Base-by-base conservation (phyloP, 2,797 vertebrate species). In the Sorex maritimensis region DNA sequence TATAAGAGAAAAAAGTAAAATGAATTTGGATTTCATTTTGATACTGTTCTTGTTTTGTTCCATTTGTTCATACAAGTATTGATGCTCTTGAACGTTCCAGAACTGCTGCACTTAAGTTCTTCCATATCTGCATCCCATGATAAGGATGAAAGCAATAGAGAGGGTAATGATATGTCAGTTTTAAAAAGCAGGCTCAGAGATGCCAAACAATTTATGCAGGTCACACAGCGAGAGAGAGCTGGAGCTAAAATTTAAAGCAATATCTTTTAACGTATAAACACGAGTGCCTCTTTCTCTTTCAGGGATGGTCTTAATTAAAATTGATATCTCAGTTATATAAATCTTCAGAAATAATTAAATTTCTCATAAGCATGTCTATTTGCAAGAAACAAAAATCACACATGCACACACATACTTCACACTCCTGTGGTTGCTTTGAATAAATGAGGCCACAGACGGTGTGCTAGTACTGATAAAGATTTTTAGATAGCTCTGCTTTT, bases 331-430 rank as follows among this genome's bases (percentile, higher is more conserved):
- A 88, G 21, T n/a, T 61, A 41, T 61, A 26, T 11, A 61, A n/a
- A 86, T 78, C 21, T 79, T 93, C 3, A 75, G 67, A 81, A 96
- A 92, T 87, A 71, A 46, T 78, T 89, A 61, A 61, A n/a, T 81
- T 81, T 79, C 6, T 86, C 78, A 68, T 67, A 77, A 69, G 49
- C n/a, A 34, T 69, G n/a, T 65, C n/a, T 92, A 55, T 52, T 95
- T 30, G n/a, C 26, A 63, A 81, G 55, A 88, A 46, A 65, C 26
- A 9, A 46, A 46, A 81, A 55, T 58, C 19, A 58, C 55, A 19
- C 17, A 58, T 21, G 19, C 55, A 58, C 19, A 55, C 5, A 52
- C 49, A 52, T 52, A 52, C 49, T 52, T 14, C 55, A 58, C 55
- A 19, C 55, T 17, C 15, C 17, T 69, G 17, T 72, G 44, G 17